Evolutionary conservation across 2,888 invertebrate genomes (phyloP).

Genomic region (Incurvaria masculella): DNA sequence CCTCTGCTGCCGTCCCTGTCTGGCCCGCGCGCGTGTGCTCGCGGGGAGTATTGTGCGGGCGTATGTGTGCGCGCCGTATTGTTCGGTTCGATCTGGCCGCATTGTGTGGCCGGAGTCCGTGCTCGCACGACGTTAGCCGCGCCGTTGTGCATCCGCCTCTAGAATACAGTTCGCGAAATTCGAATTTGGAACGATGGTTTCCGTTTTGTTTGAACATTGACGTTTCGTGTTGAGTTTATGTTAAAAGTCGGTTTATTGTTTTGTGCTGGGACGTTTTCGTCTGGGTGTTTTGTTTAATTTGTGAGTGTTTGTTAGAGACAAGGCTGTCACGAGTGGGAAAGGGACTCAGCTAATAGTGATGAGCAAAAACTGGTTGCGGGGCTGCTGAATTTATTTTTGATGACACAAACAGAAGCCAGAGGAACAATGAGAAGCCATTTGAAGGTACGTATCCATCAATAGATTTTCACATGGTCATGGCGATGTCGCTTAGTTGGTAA

Average conservation of each 20-base stretch:
- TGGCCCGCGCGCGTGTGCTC: slow-evolving; percentile 41
- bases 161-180: slow-evolving; percentile 20
- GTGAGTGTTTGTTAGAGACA: slow-evolving; percentile 23
- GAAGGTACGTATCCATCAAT: slow-evolving; percentile 30
- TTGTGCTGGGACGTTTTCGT: slow-evolving; percentile 21
- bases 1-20: slow-evolving; percentile 54
- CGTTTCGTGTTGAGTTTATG: background rate
- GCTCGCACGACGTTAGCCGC: slow-evolving; percentile 30
- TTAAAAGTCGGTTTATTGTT: slow-evolving; percentile 15
- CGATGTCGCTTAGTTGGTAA: too few relatives aligned
- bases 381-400: slow-evolving; percentile 37
- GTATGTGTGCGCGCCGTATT: slow-evolving; percentile 52
- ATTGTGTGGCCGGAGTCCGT: slow-evolving; percentile 48
- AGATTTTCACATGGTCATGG: too few relatives aligned
- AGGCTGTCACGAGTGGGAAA: slow-evolving; percentile 21
- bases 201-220: background rate
- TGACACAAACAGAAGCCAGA: slow-evolving; percentile 42
- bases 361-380: too few relatives aligned
- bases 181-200: slow-evolving; percentile 20
- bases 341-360: too few relatives aligned
- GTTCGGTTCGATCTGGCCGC: slow-evolving; percentile 54
- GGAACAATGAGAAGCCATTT: slow-evolving; percentile 48
- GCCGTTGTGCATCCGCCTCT: slow-evolving; percentile 1
- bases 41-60: slow-evolving; percentile 53
- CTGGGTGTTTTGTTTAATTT: slow-evolving; percentile 27